phyloP scores from a whole-genome alignment of 1,140 invertebrate genomes.

The Aphis gossypii region DNA sequence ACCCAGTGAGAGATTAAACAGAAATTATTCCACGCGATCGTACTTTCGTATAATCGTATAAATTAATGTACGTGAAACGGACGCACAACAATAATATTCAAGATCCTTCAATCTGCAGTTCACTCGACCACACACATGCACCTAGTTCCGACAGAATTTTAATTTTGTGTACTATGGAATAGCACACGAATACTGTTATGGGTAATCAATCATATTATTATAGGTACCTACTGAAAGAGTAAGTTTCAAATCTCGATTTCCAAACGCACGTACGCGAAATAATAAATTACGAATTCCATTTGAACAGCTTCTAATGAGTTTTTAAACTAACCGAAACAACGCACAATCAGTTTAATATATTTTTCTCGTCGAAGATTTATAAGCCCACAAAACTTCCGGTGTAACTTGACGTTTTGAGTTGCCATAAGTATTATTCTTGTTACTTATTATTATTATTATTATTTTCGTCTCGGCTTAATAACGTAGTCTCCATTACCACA shows the following conservation, averaged over 20 bases:
- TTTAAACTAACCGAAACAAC: slow-evolving; percentile 31
- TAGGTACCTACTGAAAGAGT: background rate
- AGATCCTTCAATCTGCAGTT: background rate
- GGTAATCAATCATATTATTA: slow-evolving; percentile 30
- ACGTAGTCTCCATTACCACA: background rate
- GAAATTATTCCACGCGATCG: background rate
- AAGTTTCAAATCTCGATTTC: slow-evolving; percentile 19
- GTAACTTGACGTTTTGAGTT: background rate
- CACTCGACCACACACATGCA: background rate
- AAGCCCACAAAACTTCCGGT: background rate
- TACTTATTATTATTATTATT: background rate
- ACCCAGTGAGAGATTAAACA: background rate
- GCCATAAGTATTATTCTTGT: background rate
- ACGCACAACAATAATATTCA: background rate
- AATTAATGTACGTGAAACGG: background rate
- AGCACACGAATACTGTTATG: background rate
- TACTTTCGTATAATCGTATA: background rate
- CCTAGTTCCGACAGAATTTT: background rate
- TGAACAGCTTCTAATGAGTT: slow-evolving; percentile 27
- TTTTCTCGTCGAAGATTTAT: slow-evolving; percentile 6
- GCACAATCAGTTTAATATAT: background rate
- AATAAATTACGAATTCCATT: slow-evolving; percentile 30
- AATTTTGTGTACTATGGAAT: background rate
- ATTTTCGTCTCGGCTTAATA: background rate
- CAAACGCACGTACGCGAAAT: slow-evolving; percentile 1